Evolutionary conservation across 2,113 vertebrate genomes (phyloP).

Genomic region (Rhipidura dahli): DNA sequence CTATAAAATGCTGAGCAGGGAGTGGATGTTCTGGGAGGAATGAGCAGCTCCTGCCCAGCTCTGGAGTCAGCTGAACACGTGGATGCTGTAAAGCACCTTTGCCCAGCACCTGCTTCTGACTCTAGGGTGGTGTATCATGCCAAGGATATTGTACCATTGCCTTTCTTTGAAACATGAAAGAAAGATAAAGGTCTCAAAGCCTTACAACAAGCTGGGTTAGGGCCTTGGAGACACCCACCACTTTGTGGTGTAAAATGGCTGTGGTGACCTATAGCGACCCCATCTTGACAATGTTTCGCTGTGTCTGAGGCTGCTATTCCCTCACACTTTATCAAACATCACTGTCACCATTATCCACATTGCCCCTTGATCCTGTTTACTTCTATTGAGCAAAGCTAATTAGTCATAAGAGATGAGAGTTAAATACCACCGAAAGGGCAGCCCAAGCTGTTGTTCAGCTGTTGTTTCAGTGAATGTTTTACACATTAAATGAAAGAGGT

Average conservation of each 20-base stretch:
- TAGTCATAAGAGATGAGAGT: background rate
- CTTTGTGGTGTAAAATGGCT: background rate
- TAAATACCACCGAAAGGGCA: background rate
- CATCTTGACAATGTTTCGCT: background rate
- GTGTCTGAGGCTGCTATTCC: background rate
- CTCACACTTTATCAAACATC: background rate
- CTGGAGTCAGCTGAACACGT: background rate
- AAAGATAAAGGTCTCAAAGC: background rate
- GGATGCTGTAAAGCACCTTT: background rate
- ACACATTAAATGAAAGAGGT: background rate
- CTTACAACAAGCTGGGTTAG: background rate
- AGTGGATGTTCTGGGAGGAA: background rate
- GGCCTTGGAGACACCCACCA: background rate
- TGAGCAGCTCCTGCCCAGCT: background rate
- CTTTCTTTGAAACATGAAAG: background rate
- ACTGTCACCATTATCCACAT: fast-evolving
- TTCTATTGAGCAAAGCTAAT: background rate
- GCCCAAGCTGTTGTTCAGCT: background rate
- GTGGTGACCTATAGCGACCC: background rate
- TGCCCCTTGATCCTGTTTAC: background rate
- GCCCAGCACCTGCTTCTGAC: background rate
- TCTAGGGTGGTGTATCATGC: background rate
- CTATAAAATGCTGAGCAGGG: background rate
- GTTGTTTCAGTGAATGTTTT: no score
- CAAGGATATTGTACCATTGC: background rate